Base-by-base conservation (phyloP, 2,797 vertebrate species). In the Semotilus atromaculatus region DNA sequence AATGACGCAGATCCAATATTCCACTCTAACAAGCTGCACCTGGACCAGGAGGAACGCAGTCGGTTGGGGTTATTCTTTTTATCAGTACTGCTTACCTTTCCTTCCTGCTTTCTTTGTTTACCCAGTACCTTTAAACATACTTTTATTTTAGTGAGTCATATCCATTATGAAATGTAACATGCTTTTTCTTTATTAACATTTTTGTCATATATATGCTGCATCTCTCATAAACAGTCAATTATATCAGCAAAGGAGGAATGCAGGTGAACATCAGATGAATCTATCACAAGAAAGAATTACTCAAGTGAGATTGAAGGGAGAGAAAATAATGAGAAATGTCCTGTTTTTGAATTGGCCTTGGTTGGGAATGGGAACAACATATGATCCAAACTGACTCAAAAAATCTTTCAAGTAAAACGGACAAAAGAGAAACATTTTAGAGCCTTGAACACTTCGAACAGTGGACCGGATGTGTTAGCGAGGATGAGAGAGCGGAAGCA, bases 21-120 rank as follows among this genome's bases (percentile, higher is more conserved):
- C 38, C 40, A 60, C 40, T 82, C 80, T 58, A 77, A 86, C 80
- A 82, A 70, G 51, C 53, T 51, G 53, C 72, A 77, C 72, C 73
- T 77, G 51, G 18, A 26, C 58, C 31, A 86, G 36, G 51, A 43
- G 51, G 64, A 82, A 60, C 14, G 5, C 45, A 64, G 64, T 9
- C 9, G 10, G 34, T 53, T 58, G 11, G 9, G 18, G n/a, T 74
- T 38, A 55, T 74, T 80, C n/a, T 23, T 71, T 70, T 77, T 71
- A 81, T 81, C 71, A 66, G 53, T 29, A 29, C 19, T 60, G 48
- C 71, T 77, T 77, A 64, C 8, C 36, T 51, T 55, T 62, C 62
- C 55, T 40, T 60, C 31, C 23, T 34, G 16, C 77, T 34, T 40
- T 62, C 43, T 66, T 13, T 66, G 40, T 66, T 34, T 55, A 75